These are phyloP conservation scores for Tichodroma muraria DNA, from an alignment of 2,113 vertebrate species.

Conservation along the genomic window DNA sequence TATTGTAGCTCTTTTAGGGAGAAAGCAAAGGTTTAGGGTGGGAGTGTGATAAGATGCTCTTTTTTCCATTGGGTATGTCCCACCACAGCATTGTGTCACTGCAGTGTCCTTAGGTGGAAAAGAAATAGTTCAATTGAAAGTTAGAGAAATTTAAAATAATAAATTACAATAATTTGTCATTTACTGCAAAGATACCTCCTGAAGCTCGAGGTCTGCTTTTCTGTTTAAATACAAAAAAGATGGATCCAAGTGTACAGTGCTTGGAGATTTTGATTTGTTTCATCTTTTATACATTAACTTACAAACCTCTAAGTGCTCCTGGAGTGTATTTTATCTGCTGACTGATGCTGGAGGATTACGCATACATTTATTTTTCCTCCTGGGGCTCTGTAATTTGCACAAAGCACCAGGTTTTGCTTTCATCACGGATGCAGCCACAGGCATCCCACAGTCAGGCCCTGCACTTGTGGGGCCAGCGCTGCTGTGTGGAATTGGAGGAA, in stretches of 20 bases:
- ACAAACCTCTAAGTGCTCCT: not conserved
- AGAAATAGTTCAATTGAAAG: not conserved
- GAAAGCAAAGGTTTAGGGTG: not conserved
- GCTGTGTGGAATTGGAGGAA: not conserved
- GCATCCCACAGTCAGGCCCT: not conserved
- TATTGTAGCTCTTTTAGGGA: not conserved
- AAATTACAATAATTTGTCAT: not conserved
- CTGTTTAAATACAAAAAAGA: not conserved
- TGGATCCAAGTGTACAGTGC: not conserved
- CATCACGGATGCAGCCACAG: not conserved
- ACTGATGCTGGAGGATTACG: not conserved
- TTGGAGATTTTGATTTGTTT: constrained; percentile 11
- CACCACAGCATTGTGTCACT: not conserved
- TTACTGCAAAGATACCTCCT: not conserved
- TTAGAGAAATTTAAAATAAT: not conserved
- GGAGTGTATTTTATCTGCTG: constrained; percentile 21
- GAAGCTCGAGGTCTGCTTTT: not conserved
- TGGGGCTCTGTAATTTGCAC: not conserved
- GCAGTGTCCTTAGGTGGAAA: not conserved
- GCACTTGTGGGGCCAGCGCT: fast-evolving
- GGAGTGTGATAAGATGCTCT: not conserved
- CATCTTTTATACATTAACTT: constrained; percentile 30
- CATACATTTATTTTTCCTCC: not conserved
- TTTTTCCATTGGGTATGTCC: too few species aligned
- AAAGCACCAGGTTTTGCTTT: not conserved